Conservation (phyloP, 2,113 vertebrate species). For the Tragelaphus imberbis region DNA sequence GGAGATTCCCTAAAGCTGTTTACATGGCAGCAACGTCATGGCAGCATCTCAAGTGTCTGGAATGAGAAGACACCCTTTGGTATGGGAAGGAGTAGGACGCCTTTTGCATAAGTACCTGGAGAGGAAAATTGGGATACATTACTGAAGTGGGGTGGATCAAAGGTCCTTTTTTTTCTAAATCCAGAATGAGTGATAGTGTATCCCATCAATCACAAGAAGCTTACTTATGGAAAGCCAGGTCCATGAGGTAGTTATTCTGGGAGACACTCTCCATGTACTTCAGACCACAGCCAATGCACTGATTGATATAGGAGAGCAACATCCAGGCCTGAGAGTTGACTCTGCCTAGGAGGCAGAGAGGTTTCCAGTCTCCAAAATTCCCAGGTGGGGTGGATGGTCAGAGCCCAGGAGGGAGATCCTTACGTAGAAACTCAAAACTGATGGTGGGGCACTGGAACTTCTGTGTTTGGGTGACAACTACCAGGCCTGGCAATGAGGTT, state of each 20-base stretch:
- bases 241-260: not conserved
- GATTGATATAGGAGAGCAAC: not conserved
- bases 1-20: not conserved
- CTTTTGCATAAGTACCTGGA: not conserved
- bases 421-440: not conserved
- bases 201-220: not conserved
- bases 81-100: not conserved
- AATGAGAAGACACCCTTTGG: not conserved
- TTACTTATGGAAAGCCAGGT: not conserved
- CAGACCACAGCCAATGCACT: not conserved
- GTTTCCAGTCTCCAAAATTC: not conserved
- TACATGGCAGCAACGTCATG: not conserved
- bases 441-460: not conserved
- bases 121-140: not conserved
- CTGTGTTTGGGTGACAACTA: not conserved
- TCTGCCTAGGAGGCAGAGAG: not conserved
- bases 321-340: not conserved
- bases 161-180: not conserved
- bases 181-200: not conserved
- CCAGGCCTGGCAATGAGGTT: not conserved
- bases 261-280: not conserved
- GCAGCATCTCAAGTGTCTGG: not conserved
- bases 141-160: not conserved
- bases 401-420: not conserved
- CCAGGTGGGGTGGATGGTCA: not conserved